Evolutionary conservation across 2,113 vertebrate species (phyloP).

Genomic region (Collichthys lucidus): DNA sequence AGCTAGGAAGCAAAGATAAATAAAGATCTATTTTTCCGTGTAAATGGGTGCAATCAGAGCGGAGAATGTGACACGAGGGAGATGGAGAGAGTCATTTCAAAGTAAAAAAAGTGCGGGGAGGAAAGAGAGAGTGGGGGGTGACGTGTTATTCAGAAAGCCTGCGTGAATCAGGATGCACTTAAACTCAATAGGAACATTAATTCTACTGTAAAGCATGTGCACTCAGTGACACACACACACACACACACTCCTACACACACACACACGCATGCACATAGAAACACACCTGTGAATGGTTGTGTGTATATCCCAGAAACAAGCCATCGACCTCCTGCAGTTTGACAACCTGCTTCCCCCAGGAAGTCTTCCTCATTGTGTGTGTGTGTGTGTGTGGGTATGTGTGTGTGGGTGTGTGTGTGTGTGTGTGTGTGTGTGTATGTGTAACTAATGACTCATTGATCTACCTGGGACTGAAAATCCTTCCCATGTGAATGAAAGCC

Average conservation of each 20-base stretch:
- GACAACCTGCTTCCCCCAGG: slow-evolving; percentile 7
- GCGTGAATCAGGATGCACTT: slow-evolving; percentile 47
- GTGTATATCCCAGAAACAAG: slow-evolving; percentile 21
- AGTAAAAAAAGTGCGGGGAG: slow-evolving; percentile 20
- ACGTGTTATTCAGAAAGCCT: slow-evolving; percentile 32
- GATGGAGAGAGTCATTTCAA: slow-evolving; percentile 47
- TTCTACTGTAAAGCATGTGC: slow-evolving; percentile 32
- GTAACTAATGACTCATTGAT: slow-evolving; percentile 61
- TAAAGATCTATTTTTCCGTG: slow-evolving; percentile 61
- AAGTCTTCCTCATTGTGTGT: slow-evolving; percentile 4
- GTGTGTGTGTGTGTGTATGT: too few relatives aligned
- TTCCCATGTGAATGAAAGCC: slow-evolving; percentile 27
- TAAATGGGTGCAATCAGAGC: slow-evolving; percentile 69
- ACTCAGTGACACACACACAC: slow-evolving; percentile 5
- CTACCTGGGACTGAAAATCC: not conserved
- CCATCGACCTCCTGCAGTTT: slow-evolving; percentile 14
- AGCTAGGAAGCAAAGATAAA: slow-evolving; percentile 47
- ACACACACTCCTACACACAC: too few relatives aligned
- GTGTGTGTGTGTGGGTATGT: slow-evolving; percentile 15
- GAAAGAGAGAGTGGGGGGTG: not conserved
- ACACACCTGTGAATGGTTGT: not conserved
- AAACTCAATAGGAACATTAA: slow-evolving; percentile 43
- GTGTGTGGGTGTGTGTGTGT: too few relatives aligned
- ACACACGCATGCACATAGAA: slow-evolving; percentile 4
- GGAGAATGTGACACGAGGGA: slow-evolving; percentile 49